Evolutionary conservation across 2,797 vertebrate genomes (phyloP), one percentile per base, ranked within the genome.

Genomic region (Anableps anableps): DNA sequence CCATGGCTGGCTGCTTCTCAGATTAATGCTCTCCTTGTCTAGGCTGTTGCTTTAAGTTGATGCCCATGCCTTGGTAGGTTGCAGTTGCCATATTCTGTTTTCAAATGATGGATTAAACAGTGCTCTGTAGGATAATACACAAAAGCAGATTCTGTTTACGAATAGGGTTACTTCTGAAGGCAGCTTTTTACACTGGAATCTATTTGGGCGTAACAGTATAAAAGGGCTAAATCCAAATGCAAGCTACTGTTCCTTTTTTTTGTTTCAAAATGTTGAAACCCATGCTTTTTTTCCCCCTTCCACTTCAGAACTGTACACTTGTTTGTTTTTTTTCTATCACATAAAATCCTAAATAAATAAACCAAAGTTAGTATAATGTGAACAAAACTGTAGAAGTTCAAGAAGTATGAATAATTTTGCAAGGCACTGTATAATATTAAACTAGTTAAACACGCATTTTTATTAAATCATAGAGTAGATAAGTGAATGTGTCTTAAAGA

Each of bases 401-500:
- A 43, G 23, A 68, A 70, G 10, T 70, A 16, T 70, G 23, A 43
- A 70, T 70, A 43, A 11, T 70, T 41, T 43, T 43, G 23, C 23
- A 70, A 41, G 38, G 38, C 13, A 41, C 10, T 70, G 66, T 43
- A 43, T 29, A 16, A 47, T 47, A 75, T 70, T 19, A 38, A 70
- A 41, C 23, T 4, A 29, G 31, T 55, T 34, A 66, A 50, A 64
- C 29, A 60, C 43, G 36, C 31, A 62, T 64, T 80, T 71, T 72
- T 41, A 72, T 31, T 26, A 75, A 76, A 72, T 77, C 51, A 62
- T 70, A 66, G 48, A 68, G 21, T 48, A 41, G 5, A 60, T 72
- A 77, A 14, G 60, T 41, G 11, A 75, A 71, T 83, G 43, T 81
- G 74, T 80, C 23, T 19, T 80, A 71, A 70, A 87, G 53, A 88